Evolutionary conservation across 1,140 invertebrate species (phyloP).

Genomic region (Procambarus clarkii): DNA sequence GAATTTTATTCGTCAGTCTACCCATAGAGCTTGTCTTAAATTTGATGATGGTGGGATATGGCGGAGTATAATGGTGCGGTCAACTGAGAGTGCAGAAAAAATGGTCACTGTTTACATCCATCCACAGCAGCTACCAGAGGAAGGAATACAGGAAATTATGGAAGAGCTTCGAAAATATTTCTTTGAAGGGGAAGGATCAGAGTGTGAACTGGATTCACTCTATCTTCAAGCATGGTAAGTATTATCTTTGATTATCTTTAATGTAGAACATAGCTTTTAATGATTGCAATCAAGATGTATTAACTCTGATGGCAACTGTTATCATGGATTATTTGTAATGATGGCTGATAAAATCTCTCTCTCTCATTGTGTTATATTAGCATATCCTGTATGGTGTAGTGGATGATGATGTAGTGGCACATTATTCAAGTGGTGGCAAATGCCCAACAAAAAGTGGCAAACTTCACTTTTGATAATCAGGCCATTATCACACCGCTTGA

Average conservation of each 20-base stretch:
- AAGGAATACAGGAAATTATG: conserved; percentile 47
- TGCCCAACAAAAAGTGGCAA: too few relatives aligned
- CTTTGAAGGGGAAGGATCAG: conserved; percentile 68
- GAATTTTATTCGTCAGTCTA: conserved; percentile 76
- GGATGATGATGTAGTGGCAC: too few relatives aligned
- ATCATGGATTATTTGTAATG: too few relatives aligned
- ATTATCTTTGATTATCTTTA: neutral
- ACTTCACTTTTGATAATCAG: too few relatives aligned
- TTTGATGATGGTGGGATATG: conserved; percentile 78
- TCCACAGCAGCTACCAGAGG: conserved; percentile 75
- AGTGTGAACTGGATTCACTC: conserved; percentile 72
- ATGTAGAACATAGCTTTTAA: too few relatives aligned
- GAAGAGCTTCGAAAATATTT: conserved; percentile 72
- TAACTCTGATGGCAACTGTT: too few relatives aligned
- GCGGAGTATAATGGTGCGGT: conserved; percentile 77
- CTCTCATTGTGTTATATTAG: too few relatives aligned
- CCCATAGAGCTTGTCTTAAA: conserved; percentile 76
- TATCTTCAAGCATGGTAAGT: conserved; percentile 75
- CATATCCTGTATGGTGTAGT: too few relatives aligned
- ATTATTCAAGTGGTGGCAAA: too few relatives aligned
- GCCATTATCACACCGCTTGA: too few relatives aligned
- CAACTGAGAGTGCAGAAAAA: conserved; percentile 75
- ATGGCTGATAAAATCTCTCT: too few relatives aligned
- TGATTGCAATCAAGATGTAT: too few relatives aligned
- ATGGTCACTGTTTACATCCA: conserved; percentile 78